Evolutionary conservation across 2,113 vertebrate genomes (phyloP), one percentile per base, ranked within the genome.

Genomic region (Petaurus breviceps): DNA sequence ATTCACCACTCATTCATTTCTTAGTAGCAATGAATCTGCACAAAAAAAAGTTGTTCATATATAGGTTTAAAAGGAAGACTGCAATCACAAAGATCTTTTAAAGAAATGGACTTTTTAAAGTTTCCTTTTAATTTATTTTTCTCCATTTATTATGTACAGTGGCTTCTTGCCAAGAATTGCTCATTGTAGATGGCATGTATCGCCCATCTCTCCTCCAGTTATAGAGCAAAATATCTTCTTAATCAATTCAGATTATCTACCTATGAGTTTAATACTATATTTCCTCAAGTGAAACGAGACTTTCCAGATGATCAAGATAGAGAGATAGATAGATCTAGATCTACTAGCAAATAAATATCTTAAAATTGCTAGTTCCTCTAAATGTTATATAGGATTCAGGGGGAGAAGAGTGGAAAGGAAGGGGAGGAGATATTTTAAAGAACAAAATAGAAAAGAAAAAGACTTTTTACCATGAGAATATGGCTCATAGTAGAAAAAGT

Each of bases 21-120:
- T 14, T 97, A 93, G 91, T 96, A 98, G 97, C 93, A 92, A 96
- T 94, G 93, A 93, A 91, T 95, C 98, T 98, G 98, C 94, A 95
- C 92, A 94, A 92, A 96, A 97, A 49, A 49, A 49, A 8, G 31
- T n/a, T 77, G n/a, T 84, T 97, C 98, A 95, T 93, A 97, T 96
- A 95, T 94, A 97, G 96, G 97, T 97, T 98, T 98, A 96, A 98
- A 8, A 84, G 68, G 68, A 84, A 84, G 6, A 77, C 12, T n/a
- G n/a, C 4, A 1, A 9, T 57, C 14, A n/a, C 31, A 77, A 77
- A 77, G 61, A 84, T 1, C 19, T 84, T 43, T 84, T 5, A 84
- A 84, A 84, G 68, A 43, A 43, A 84, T 84, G 68, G 68, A 8
- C 7, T 84, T 84, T 84, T 77, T 77, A 22, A 54, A 51, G 51